These are phyloP conservation scores for Poecilia gillii DNA, from an alignment of 2,797 vertebrate species.

Conservation along the genomic window DNA sequence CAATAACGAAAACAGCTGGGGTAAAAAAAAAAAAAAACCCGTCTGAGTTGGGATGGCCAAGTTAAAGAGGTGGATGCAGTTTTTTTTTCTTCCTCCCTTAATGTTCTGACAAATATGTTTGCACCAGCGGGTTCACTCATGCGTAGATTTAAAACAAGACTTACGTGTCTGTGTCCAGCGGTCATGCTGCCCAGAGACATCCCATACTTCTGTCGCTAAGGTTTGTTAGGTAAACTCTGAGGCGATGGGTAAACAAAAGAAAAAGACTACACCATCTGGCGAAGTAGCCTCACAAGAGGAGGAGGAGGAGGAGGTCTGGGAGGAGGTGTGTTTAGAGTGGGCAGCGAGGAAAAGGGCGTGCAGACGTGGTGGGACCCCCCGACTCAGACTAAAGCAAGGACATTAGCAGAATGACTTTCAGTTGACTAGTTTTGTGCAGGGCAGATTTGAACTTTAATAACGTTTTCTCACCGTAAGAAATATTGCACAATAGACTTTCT, in stretches of 20 bases:
- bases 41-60: conserved; percentile 40
- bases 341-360: conserved; percentile 48
- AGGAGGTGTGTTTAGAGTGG: conserved; percentile 84
- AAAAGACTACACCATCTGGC: conserved; percentile 85
- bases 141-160: conserved; percentile 19
- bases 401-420: not conserved
- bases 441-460: not conserved
- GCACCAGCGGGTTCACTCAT: conserved; percentile 10
- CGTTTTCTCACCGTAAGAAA: not conserved
- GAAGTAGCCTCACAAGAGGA: conserved; percentile 83
- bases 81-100: not conserved
- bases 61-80: conserved; percentile 52
- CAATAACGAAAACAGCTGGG: conserved; percentile 61
- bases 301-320: conserved; percentile 80
- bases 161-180: conserved; percentile 59
- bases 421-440: not conserved
- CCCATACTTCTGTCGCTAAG: conserved; percentile 73
- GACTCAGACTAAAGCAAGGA: not conserved
- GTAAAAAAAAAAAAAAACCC: conserved; percentile 14
- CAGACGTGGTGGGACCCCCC: conserved; percentile 1
- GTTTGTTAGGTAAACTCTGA: conserved; percentile 65
- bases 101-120: conserved; percentile 32
- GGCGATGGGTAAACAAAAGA: conserved; percentile 81
- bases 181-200: conserved; percentile 42
- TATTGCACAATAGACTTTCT: not conserved